Conservation (phyloP, 2,888 invertebrate genomes). For the Macrophya alboannulata region DNA sequence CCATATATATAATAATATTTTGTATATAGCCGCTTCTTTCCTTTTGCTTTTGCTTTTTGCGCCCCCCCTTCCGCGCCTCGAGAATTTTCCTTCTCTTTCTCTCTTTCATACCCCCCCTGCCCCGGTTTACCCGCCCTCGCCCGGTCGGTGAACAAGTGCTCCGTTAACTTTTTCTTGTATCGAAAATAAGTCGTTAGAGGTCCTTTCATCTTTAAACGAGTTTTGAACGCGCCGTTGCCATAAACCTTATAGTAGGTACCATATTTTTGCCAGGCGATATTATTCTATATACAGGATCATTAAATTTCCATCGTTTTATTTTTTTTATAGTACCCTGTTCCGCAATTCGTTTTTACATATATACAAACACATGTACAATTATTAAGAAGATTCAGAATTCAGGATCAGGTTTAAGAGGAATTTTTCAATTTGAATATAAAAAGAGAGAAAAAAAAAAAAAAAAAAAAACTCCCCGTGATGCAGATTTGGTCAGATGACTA, state of each 20-base stretch:
- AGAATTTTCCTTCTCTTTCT: no score
- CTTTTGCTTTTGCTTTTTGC: conserved; percentile 56
- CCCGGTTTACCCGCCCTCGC: conserved; percentile 56
- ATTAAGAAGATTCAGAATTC: not conserved
- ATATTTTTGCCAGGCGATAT: conserved; percentile 43
- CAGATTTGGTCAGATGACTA: no score
- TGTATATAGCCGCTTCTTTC: not conserved
- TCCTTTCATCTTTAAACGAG: conserved; percentile 80
- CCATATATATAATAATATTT: no score
- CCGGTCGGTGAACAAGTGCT: conserved; percentile 66
- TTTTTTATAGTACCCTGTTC: no score
- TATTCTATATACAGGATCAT: no score
- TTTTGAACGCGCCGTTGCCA: conserved; percentile 76
- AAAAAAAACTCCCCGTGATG: no score
- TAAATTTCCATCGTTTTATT: no score
- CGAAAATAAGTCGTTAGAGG: conserved; percentile 80
- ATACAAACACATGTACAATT: no score
- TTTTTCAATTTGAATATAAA: conserved; percentile 78
- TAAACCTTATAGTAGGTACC: conserved; percentile 70
- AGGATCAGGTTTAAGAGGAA: conserved; percentile 75
- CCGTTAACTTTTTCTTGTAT: conserved; percentile 79
- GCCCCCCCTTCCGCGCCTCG: no score
- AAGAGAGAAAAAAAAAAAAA: no score
- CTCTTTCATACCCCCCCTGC: conserved; percentile 54
- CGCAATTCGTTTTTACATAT: no score